These are phyloP conservation scores for Drosophila trichaetosa DNA, from an alignment of 2,888 invertebrate species.

Conservation along the genomic window DNA sequence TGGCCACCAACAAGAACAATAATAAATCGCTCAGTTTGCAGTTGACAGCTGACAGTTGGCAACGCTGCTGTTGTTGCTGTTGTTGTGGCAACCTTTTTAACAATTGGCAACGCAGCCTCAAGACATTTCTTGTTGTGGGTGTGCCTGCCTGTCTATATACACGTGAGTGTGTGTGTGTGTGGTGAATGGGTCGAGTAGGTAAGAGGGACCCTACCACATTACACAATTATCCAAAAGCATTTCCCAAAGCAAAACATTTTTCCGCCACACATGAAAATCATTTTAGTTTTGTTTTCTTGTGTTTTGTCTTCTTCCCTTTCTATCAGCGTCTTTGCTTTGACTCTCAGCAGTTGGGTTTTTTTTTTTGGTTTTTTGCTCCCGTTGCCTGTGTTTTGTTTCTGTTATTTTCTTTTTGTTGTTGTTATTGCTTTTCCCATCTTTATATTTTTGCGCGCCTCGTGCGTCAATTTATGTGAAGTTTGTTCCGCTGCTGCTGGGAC, in stretches of 20 bases:
- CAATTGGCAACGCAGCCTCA: constrained; percentile 41
- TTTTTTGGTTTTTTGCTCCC: constrained; percentile 16
- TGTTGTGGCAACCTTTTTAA: constrained; percentile 13
- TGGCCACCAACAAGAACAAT: constrained; percentile 41
- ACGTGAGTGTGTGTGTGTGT: background rate
- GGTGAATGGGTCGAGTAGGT: constrained; percentile 1
- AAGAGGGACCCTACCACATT: constrained; percentile 38
- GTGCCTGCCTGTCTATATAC: background rate
- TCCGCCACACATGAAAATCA: constrained; percentile 66
- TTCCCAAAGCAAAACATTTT: constrained; percentile 56
- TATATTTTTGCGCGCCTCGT: constrained; percentile 57
- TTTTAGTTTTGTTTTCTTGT: constrained; percentile 45
- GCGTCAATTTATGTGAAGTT: constrained; percentile 67
- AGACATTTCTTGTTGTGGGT: constrained; percentile 17
- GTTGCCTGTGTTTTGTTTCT: constrained; percentile 55
- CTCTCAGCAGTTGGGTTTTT: constrained; percentile 7
- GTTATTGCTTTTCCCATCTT: constrained; percentile 58
- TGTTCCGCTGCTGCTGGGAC: constrained; percentile 37
- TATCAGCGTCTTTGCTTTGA: constrained; percentile 5
- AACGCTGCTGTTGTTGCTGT: constrained; percentile 21
- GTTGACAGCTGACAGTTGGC: constrained; percentile 53
- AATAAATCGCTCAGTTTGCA: constrained; percentile 48
- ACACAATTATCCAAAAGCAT: constrained; percentile 67
- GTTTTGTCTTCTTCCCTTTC: constrained; percentile 17
- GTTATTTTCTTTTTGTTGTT: constrained; percentile 2